Base-by-base conservation (phyloP, 2,113 vertebrate genomes). In the Synodontis membranacea region DNA sequence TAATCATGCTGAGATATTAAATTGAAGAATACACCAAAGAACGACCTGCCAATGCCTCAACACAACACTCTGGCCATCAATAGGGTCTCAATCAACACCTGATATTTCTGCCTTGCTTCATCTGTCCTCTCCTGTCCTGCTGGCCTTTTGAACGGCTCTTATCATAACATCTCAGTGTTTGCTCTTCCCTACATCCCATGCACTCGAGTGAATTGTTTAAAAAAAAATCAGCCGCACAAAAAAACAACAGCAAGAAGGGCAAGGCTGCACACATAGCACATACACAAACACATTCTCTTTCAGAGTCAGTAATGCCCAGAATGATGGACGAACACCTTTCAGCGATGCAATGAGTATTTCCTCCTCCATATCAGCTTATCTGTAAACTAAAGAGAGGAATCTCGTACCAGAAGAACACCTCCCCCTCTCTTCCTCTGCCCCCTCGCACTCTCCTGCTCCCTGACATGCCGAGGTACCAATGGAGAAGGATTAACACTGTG, bases 341-440 rank as follows among this genome's bases (percentile, higher is more conserved):
- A 82, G 52, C 58, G 84, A 78, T 31, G 83, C 48, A 60, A 80
- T 39, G 39, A 92, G 79, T 90, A 91, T 89, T 75, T 93, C 91
- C 93, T 91, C 86, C 60, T 86, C 48, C 91, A 91, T 94, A 94
- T 94, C 92, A 88, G 86, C 93, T 95, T 94, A 94, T 95, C 94
- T 93, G 79, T 89, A 91, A 91, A 74, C 83, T 44, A 74, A 82
- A 92, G 89, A 88, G 89, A 86, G 82, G 91, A 79, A 87, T 91
- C 88, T 86, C 81, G 87, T 83, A 70, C 76, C 79, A 88, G 66
- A 91, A 89, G 90, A 90, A 86, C 84, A 74, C 72, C 64, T 42
- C 79, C 68, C 80, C 23, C 44, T 19, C 82, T 12, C 28, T 46
- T 52, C 34, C 60, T 34, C 11, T 74, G 62, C 66, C 39, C n/a